These are phyloP conservation scores for Spicauda simplicius DNA, from an alignment of 2,888 invertebrate species.

Conservation along the genomic window DNA sequence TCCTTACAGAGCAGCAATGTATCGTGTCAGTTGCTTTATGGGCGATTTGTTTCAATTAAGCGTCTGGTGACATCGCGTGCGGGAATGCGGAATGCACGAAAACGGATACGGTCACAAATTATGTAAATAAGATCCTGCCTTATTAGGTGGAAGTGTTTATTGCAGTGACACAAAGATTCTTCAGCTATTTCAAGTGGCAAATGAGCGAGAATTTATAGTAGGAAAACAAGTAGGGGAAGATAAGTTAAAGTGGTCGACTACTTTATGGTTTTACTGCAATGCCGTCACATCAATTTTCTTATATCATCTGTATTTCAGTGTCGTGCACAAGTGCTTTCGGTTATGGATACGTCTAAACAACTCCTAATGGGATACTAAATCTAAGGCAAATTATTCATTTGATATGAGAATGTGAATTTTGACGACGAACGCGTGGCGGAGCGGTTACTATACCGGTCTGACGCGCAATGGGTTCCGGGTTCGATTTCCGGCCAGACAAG, in stretches of 20 bases:
- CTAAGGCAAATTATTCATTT: too few relatives aligned
- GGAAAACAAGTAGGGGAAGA: background rate
- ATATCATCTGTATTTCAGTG: too few relatives aligned
- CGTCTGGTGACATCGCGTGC: slow-evolving; percentile 44
- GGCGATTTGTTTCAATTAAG: slow-evolving; percentile 37
- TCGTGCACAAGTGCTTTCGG: too few relatives aligned
- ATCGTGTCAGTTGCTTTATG: slow-evolving; percentile 27
- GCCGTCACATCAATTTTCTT: too few relatives aligned
- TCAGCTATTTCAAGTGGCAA: slow-evolving; percentile 14
- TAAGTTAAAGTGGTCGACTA: background rate
- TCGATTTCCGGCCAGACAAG: too few relatives aligned
- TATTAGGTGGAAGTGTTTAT: slow-evolving; percentile 29
- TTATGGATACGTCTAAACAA: too few relatives aligned
- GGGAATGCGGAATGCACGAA: slow-evolving; percentile 47
- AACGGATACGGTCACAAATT: slow-evolving; percentile 32
- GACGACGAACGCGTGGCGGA: too few relatives aligned
- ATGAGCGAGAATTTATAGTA: background rate
- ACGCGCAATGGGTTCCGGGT: too few relatives aligned
- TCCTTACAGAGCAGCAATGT: slow-evolving; percentile 16
- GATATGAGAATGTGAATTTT: too few relatives aligned
- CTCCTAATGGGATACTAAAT: too few relatives aligned
- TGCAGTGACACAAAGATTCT: slow-evolving; percentile 13
- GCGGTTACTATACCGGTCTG: too few relatives aligned
- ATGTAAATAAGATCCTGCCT: slow-evolving; percentile 32
- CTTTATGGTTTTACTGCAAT: background rate